Evolutionary conservation across 2,113 vertebrate species (phyloP).

Genomic region (Glaucidium brasilianum): DNA sequence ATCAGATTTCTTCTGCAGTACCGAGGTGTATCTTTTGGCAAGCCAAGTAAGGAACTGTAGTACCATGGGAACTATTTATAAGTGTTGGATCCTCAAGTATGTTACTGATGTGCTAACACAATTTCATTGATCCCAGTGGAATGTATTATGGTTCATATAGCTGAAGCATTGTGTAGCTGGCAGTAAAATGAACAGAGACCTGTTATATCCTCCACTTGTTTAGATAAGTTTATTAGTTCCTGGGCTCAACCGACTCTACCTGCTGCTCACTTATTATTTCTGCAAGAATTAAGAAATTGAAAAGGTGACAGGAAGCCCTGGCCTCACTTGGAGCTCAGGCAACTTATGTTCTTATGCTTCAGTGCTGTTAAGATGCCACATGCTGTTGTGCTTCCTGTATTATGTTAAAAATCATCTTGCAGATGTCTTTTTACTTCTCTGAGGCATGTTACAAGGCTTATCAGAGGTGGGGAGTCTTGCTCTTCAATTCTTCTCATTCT

Average conservation of each 20-base stretch:
- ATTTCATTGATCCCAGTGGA: conserved; percentile 41
- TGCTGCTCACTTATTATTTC: conserved; percentile 21
- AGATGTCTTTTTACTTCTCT: background rate
- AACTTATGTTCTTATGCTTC: background rate
- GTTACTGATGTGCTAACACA: conserved; percentile 13
- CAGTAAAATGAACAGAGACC: background rate
- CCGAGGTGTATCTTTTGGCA: background rate
- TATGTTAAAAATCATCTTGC: background rate
- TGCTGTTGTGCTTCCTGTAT: background rate
- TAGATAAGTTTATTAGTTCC: conserved; percentile 38
- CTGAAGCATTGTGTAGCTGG: background rate
- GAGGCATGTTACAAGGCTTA: background rate
- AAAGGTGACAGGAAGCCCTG: background rate
- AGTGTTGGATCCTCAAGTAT: background rate
- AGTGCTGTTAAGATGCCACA: background rate
- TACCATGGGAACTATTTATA: background rate
- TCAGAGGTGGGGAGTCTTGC: background rate
- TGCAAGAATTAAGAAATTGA: conserved; percentile 14
- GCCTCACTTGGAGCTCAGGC: background rate
- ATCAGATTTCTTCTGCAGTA: background rate
- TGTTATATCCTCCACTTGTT: background rate
- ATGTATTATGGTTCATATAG: background rate
- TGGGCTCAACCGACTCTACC: background rate
- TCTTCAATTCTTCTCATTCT: background rate
- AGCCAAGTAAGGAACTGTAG: background rate